Percentiles rank a stretch among this genome's conserved stretches.
Conservation (phyloP, 2,888 invertebrate genomes). For the Drosophila prolongata region DNA sequence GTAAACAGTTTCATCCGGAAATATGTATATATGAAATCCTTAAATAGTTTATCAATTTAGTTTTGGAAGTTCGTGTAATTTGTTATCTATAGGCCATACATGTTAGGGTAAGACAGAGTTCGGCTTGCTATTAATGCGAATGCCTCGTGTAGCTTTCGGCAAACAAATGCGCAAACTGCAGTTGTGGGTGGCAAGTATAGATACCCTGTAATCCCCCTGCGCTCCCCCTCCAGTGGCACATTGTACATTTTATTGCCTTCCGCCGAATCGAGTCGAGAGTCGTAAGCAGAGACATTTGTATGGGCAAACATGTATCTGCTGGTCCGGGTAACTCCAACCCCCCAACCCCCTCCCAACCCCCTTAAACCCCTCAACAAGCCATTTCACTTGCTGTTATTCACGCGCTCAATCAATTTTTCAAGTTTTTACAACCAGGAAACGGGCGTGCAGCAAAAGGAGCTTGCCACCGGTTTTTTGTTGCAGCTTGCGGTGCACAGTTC, state of each 20-base stretch:
- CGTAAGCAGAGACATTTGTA: slow-evolving; percentile 73
- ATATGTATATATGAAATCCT: too few species aligned
- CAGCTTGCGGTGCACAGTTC: slow-evolving; percentile 16
- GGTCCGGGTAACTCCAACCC: slow-evolving; percentile 1
- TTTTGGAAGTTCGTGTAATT: background rate
- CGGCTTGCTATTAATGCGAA: background rate
- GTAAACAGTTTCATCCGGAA: too few species aligned
- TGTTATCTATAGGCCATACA: background rate
- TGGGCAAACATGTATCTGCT: slow-evolving; percentile 59
- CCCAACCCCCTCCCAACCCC: slow-evolving; percentile 9
- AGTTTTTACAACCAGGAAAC: slow-evolving; percentile 60
- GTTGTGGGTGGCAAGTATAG: slow-evolving; percentile 17
- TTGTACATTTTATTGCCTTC: slow-evolving; percentile 77
- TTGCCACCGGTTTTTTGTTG: slow-evolving; percentile 20
- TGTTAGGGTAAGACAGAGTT: background rate
- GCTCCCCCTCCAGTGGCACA: slow-evolving; percentile 46
- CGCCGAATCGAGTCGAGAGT: slow-evolving; percentile 29
- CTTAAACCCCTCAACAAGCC: slow-evolving; percentile 23
- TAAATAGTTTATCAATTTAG: too few species aligned
- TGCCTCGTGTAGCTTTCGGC: slow-evolving; percentile 46
- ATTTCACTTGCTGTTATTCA: slow-evolving; percentile 75
- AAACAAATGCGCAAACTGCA: slow-evolving; percentile 75
- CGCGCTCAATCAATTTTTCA: slow-evolving; percentile 79
- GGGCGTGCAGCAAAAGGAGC: background rate
- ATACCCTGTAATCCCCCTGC: slow-evolving; percentile 8